Evolutionary conservation across 2,888 invertebrate species (phyloP).

Genomic region (Pristionchus exspectatus): DNA sequence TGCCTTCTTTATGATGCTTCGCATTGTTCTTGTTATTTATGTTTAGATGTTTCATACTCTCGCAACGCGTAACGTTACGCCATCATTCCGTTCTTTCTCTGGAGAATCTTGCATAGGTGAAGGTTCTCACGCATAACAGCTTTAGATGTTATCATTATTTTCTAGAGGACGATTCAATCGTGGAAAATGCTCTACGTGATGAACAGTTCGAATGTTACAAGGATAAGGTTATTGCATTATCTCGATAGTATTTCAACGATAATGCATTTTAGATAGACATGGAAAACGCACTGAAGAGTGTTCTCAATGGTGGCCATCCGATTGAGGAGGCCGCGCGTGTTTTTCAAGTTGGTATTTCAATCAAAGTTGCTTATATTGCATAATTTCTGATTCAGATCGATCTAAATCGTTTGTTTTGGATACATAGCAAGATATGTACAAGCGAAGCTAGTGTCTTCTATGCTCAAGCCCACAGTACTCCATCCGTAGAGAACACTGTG

Average conservation of each 20-base stretch:
- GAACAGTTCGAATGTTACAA: not conserved
- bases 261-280: not conserved
- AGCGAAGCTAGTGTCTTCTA: not conserved
- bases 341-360: not conserved
- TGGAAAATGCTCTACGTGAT: not conserved
- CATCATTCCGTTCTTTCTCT: not conserved
- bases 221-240: not conserved
- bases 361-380: not conserved
- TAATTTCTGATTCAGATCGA: not conserved
- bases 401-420: not conserved
- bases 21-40: not conserved
- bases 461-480: not conserved
- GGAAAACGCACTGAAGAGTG: slow-evolving; percentile 12
- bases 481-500: not conserved
- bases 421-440: not conserved
- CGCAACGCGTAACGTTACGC: not conserved
- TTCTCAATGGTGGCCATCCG: not conserved
- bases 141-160: not conserved
- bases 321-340: not conserved
- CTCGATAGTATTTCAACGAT: not conserved
- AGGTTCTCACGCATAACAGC: not conserved
- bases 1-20: not conserved
- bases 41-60: not conserved
- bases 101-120: not conserved
- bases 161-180: not conserved